phyloP scores from a whole-genome alignment of 2,113 vertebrate species.

The Nycticebus coucang region DNA sequence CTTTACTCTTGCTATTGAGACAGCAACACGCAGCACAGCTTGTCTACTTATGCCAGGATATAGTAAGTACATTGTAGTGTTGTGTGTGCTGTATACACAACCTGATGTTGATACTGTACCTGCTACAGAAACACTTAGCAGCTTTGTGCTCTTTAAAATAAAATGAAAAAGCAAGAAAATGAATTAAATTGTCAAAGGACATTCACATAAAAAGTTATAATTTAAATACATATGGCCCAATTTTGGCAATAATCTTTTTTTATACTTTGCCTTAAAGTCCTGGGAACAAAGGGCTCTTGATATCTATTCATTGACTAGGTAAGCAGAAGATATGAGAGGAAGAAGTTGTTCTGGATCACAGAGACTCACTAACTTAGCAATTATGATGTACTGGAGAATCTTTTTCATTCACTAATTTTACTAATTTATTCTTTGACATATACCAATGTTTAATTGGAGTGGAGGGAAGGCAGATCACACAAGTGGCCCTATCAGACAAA shows the following conservation, averaged over 20 bases:
- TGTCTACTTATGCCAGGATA: constrained; percentile 81
- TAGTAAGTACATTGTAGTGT: constrained; percentile 81
- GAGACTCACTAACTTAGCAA: not conserved
- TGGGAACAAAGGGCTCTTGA: not conserved
- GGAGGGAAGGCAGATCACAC: constrained; percentile 24
- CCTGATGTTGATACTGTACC: constrained; percentile 73
- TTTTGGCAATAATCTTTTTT: not conserved
- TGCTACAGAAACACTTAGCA: constrained; percentile 58
- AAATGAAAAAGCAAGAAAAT: constrained; percentile 64
- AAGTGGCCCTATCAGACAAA: constrained; percentile 26
- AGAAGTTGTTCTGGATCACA: constrained; percentile 50
- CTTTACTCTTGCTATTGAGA: constrained; percentile 72
- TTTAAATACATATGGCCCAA: constrained; percentile 26
- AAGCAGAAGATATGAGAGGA: not conserved
- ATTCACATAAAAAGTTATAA: constrained; percentile 45
- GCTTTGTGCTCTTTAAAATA: constrained; percentile 79
- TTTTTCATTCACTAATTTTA: constrained; percentile 61
- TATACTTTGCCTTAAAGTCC: constrained; percentile 25
- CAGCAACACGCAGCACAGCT: constrained; percentile 77
- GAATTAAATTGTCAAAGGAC: constrained; percentile 57
- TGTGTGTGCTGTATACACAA: constrained; percentile 74
- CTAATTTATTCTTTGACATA: constrained; percentile 47
- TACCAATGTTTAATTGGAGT: not conserved
- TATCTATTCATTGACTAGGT: not conserved
- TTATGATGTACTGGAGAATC: not conserved